Evolutionary conservation across 1,140 invertebrate species (phyloP), one percentile per base, ranked within the genome.

Genomic region (Aphaenogaster rudis): DNA sequence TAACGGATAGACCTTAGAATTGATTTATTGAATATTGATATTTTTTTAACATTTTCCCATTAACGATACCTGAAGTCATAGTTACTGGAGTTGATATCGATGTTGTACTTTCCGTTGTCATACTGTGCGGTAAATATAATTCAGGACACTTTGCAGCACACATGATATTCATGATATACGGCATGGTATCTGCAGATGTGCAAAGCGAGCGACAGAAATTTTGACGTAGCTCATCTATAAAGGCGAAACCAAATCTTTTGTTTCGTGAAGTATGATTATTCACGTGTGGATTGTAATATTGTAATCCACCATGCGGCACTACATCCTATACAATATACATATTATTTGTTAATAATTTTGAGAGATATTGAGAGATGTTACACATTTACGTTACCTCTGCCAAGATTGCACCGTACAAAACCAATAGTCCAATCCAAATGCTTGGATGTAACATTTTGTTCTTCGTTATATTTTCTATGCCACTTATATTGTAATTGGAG

Each of bases 141-240:
- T 90, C 89, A 0, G 89, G 89, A 39, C 89, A 90, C 42, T 89
- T 90, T 8, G 54, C 0, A 17, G 52, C 64, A 36, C 89, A 90
- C 0, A n/a, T 0, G 7, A 89, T 0, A 50, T 82, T 89, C 9
- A 8, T 0, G 0, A 87, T 0, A 36, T 82, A 89, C 2, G 13
- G 0, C 36, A 8, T 21, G 0, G 0, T 9, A 5, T 52, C 15
- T 8, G 45, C 4, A 5, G 71, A 39, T 0, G 0, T n/a, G n/a
- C 89, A 90, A n/a, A 39, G 36, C 9, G 9, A 48, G 0, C 39
- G 11, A 63, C 89, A 90, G 36, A 59, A 74, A 0, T 0, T 15
- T 17, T 36, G 17, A 52, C 89, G 78, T n/a, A 87, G 0, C 0
- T 59, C 0, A 0, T 90, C 59, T 0, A 89, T 9, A 8, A 54